Conservation (phyloP, 2,113 vertebrate species). For the Anarhynchus alexandrinus region DNA sequence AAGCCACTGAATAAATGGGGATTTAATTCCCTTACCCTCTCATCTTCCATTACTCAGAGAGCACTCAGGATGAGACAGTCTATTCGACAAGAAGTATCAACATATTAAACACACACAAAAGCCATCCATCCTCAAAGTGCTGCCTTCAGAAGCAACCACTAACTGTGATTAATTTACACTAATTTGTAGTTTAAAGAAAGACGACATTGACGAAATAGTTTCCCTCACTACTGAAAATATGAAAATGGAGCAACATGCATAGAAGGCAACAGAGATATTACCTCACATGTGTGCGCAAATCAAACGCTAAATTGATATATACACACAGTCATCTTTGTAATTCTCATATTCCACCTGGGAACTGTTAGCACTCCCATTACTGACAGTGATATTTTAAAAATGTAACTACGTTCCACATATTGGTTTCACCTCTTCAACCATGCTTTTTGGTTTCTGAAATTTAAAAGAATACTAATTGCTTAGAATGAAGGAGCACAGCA, state of each 20-base stretch:
- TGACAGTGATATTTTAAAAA: neutral
- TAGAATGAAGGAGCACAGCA: neutral
- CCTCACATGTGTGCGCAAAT: neutral
- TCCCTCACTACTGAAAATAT: neutral
- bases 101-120: slow-evolving; percentile 16
- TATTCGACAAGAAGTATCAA: slow-evolving; percentile 11
- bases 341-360: neutral
- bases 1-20: neutral
- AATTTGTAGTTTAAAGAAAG: slow-evolving; percentile 9
- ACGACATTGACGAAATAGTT: neutral
- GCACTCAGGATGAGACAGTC: neutral
- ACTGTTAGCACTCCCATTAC: neutral
- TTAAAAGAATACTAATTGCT: neutral
- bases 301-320: neutral
- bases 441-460: neutral
- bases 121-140: neutral
- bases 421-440: neutral
- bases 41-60: slow-evolving; percentile 8
- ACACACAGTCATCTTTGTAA: neutral
- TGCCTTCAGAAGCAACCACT: neutral
- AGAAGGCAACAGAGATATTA: neutral
- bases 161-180: neutral
- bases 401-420: neutral
- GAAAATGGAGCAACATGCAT: neutral
- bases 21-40: slow-evolving; percentile 36